phyloP scores from a whole-genome alignment of 37 sponge, comb jelly and placozoan genomes.

The Ephydatia muelleri region DNA sequence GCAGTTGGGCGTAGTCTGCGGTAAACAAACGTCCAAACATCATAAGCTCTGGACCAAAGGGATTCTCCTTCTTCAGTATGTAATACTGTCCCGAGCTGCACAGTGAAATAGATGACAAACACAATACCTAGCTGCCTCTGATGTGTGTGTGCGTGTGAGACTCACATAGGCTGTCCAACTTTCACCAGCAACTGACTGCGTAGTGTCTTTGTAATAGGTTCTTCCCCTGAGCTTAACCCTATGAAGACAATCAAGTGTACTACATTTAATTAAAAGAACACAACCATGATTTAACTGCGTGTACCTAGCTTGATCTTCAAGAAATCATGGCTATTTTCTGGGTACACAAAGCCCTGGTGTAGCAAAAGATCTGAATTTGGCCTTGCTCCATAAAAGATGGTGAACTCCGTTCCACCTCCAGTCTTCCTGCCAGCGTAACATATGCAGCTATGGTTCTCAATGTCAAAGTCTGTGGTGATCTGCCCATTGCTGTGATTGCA shows the following conservation, averaged over 20 bases:
- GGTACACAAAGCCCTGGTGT: conserved; percentile 72
- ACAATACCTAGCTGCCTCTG: background rate
- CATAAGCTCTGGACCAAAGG: conserved; percentile 37
- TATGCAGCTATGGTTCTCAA: conserved; percentile 20
- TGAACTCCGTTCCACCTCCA: conserved; percentile 52
- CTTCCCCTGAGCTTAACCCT: conserved; percentile 46
- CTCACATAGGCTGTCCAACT: conserved; percentile 24
- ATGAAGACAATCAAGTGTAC: background rate
- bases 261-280: background rate
- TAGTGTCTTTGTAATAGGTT: conserved; percentile 10
- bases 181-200: conserved; percentile 6
- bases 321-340: conserved; percentile 44
- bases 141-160: background rate
- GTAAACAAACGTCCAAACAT: conserved; percentile 64
- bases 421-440: conserved; percentile 43
- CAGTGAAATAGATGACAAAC: background rate
- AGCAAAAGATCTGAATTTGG: conserved; percentile 68
- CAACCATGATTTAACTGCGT: background rate
- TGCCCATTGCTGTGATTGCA: conserved; percentile 60
- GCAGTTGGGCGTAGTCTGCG: conserved; percentile 35
- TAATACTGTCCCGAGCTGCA: conserved; percentile 46
- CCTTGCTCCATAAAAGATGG: conserved; percentile 76
- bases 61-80: conserved; percentile 13
- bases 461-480: conserved; percentile 68
- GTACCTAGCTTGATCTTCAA: conserved; percentile 61